Conservation (phyloP, 37 sponge, comb jelly and placozoan species). For the Petrosia ficiformis region DNA sequence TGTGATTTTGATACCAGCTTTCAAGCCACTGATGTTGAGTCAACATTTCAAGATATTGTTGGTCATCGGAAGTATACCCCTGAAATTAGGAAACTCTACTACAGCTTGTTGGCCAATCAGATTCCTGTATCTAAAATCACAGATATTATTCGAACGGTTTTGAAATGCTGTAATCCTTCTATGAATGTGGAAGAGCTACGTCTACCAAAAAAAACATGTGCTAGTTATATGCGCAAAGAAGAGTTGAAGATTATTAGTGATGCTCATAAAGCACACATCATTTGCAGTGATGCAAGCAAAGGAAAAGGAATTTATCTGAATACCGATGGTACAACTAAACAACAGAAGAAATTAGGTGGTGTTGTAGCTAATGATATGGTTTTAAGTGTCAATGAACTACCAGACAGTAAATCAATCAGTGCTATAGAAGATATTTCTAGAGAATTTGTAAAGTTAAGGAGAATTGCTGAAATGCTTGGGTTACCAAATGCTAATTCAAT, state of each 20-base stretch:
- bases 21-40: background rate
- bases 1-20: background rate
- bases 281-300: background rate
- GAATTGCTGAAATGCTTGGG: conserved; percentile 3
- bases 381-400: conserved; percentile 37
- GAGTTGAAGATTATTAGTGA: conserved; percentile 21
- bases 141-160: conserved; percentile 14
- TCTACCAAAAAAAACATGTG: conserved; percentile 25
- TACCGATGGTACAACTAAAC: conserved; percentile 47
- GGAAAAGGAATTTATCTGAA: conserved; percentile 10
- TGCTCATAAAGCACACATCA: conserved; percentile 34
- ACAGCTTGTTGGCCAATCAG: conserved; percentile 22
- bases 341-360: conserved; percentile 35
- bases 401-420: conserved; percentile 23
- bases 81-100: conserved; percentile 21
- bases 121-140: conserved; percentile 23
- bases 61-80: conserved; percentile 19
- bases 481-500: conserved; percentile 29
- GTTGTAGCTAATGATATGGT: conserved; percentile 21
- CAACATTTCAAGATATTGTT: conserved; percentile 21
- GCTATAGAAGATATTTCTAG: conserved; percentile 25
- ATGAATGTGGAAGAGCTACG: conserved; percentile 11
- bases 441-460: conserved; percentile 25
- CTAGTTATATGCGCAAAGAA: conserved; percentile 17
- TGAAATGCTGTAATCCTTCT: conserved; percentile 19